Conservation (phyloP, 2,113 vertebrate genomes). For the Stomatorhinus ivindoensis region DNA sequence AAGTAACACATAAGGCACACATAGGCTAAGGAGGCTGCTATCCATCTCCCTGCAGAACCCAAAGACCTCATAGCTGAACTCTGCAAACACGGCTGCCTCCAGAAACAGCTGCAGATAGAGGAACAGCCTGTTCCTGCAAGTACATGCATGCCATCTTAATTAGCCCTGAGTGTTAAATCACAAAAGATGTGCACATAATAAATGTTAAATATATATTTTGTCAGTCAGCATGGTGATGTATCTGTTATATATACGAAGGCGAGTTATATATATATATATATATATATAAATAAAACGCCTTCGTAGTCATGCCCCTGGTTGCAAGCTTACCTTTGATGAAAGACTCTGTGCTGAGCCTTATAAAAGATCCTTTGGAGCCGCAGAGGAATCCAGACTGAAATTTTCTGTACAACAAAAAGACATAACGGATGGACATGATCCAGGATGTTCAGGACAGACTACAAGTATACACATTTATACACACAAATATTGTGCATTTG, state of each 20-base stretch:
- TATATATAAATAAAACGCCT: neutral
- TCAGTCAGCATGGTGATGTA: neutral
- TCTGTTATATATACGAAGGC: too few relatives aligned
- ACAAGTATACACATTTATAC: neutral
- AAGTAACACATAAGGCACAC: conserved; percentile 78
- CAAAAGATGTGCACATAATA: neutral
- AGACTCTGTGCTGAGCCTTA: conserved; percentile 59
- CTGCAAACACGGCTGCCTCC: conserved; percentile 71
- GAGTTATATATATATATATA: too few relatives aligned
- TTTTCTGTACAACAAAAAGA: conserved; percentile 48
- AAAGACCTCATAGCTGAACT: conserved; percentile 81
- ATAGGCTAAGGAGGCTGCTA: conserved; percentile 55
- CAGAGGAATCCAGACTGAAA: conserved; percentile 60
- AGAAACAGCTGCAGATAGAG: conserved; percentile 71
- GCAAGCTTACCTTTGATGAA: conserved; percentile 71
- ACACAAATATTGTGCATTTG: neutral
- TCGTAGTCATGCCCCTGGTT: neutral
- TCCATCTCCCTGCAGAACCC: conserved; percentile 79
- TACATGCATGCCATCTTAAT: neutral
- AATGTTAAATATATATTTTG: neutral
- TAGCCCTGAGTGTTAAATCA: neutral
- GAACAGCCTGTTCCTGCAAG: conserved; percentile 71
- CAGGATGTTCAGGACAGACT: neutral
- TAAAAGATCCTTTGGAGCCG: conserved; percentile 58
- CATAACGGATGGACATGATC: neutral